Conservation (phyloP, 1,140 invertebrate species). For the Drosophila nigrodunni region DNA sequence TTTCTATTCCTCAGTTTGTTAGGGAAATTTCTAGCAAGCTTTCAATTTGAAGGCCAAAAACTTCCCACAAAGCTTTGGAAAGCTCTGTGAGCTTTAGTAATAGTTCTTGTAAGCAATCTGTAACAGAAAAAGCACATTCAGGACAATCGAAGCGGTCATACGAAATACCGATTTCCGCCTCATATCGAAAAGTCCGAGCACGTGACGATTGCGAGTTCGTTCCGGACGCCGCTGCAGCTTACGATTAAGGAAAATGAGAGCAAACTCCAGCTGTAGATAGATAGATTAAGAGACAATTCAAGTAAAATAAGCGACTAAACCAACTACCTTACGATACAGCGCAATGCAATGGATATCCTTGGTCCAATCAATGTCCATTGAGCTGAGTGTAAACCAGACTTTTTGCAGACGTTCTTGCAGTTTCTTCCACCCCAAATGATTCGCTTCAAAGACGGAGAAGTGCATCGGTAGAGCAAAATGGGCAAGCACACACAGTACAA, state of each 20-base stretch:
- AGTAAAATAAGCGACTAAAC: not conserved
- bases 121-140: constrained; percentile 56
- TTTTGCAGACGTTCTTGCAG: not conserved
- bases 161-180: constrained; percentile 12
- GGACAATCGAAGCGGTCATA: constrained; percentile 44
- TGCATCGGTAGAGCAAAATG: constrained; percentile 10
- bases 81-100: constrained; percentile 13
- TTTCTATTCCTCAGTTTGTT: too few relatives aligned
- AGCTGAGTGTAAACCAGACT: constrained; percentile 5
- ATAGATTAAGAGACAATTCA: too few relatives aligned
- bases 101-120: constrained; percentile 72
- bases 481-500: not conserved
- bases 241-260: constrained; percentile 35
- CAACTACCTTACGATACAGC: constrained; percentile 44
- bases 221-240: constrained; percentile 45
- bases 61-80: not conserved
- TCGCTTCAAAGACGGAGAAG: constrained; percentile 25
- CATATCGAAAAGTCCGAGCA: constrained; percentile 60
- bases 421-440: constrained; percentile 1
- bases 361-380: not conserved
- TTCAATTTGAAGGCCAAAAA: too few relatives aligned
- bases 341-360: constrained; percentile 2
- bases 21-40: too few relatives aligned
- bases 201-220: constrained; percentile 45
- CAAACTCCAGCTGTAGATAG: constrained; percentile 51